Evolutionary conservation across 2,888 invertebrate genomes (phyloP).

Genomic region (Noctuana brunneofusca): DNA sequence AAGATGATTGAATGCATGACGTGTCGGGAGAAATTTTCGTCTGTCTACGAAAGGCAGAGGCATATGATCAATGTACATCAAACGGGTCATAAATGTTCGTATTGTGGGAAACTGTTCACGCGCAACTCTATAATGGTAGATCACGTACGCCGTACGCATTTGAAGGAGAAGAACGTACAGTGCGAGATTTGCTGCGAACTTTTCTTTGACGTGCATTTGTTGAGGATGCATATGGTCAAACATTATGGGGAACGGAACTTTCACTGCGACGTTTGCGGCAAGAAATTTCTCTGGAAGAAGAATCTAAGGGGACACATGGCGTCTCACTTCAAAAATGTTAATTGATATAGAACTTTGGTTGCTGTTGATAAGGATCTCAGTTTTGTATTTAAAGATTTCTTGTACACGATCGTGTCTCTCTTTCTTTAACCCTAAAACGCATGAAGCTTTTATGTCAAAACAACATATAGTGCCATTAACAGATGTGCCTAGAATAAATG

Average conservation of each 20-base stretch:
- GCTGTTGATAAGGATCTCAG: neutral
- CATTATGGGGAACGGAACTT: conserved; percentile 73
- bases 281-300: conserved; percentile 79
- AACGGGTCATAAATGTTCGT: conserved; percentile 48
- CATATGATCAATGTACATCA: conserved; percentile 50
- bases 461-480: conserved; percentile 1
- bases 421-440: neutral
- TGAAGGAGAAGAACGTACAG: conserved; percentile 54
- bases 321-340: conserved; percentile 34
- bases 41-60: conserved; percentile 47
- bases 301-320: conserved; percentile 78
- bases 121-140: conserved; percentile 51
- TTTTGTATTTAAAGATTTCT: neutral
- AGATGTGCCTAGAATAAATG: conserved; percentile 1
- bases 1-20: conserved; percentile 47
- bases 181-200: conserved; percentile 55
- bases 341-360: neutral
- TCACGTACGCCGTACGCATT: conserved; percentile 53
- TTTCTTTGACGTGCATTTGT: conserved; percentile 52
- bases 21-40: conserved; percentile 50
- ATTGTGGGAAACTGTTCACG: conserved; percentile 54
- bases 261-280: conserved; percentile 79
- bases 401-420: neutral
- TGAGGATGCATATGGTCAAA: conserved; percentile 66
- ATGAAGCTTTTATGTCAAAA: neutral